Base-by-base conservation (phyloP, 2,888 invertebrate genomes). In the Phortica magna region DNA sequence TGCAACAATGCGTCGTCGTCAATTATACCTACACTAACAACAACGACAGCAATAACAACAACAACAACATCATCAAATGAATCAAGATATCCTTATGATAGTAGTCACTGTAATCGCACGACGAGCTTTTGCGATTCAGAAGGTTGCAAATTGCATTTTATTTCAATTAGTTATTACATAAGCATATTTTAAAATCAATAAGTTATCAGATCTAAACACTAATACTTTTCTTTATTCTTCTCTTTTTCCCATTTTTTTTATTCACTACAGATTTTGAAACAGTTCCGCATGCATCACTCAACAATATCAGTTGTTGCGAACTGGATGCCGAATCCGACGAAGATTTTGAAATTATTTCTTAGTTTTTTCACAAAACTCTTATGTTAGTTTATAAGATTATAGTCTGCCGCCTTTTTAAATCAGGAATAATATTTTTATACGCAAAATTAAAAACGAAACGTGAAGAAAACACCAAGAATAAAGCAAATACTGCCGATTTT, bases 281-380 rank as follows among this genome's bases (percentile, higher is more conserved):
- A 10, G 39, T 67, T n/a, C 14, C 53, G 39, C 53, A 17, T 57
- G 75, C 86, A 7, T 17, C 55, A n/a, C 12, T 14, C 48, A 22
- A 48, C 41, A 73, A 78, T 77, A 22, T 79, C 78, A 80, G 80
- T 79, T 79, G 83, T 80, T 91, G 94, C 79, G 91, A 94, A 67
- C 94, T 94, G 79, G 92, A 83, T 1, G 94, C 93, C 83, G 95
- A 96, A 85, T 96, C 96, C 2, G 96, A 96, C 87, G 95, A 96
- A 83, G 96, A 96, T 88, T 96, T 96, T 90, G 96, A 96, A 92
- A 94, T 96, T 87, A 94, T 96, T 90, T 95, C 95, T 93, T 94
- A 93, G 94, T 84, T 80, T 48, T 48, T 48, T 64, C 31, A 31
- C 39, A 64, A 64, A 48, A 48, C 14, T 12, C 48, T 48, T 48